These are phyloP conservation scores for Scatophagus argus DNA, from an alignment of 2,113 vertebrate genomes.

Conservation along the genomic window DNA sequence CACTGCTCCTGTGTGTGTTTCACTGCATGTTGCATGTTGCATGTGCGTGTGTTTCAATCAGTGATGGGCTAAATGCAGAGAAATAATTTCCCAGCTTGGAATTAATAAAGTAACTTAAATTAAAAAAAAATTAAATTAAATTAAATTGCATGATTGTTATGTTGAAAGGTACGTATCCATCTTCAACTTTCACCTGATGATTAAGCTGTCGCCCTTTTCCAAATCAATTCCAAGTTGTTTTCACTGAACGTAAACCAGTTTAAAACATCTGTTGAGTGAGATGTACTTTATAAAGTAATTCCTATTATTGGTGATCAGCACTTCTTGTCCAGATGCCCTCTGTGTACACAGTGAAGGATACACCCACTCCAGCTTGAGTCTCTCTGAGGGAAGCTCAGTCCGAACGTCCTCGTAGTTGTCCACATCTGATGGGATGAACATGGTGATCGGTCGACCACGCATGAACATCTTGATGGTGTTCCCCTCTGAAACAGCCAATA, in stretches of 20 bases:
- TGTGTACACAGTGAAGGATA: conserved; percentile 87
- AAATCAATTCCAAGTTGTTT: background rate
- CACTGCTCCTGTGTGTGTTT: too few species aligned
- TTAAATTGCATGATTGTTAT: background rate
- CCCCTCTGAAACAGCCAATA: conserved; percentile 86
- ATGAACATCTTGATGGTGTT: conserved; percentile 99
- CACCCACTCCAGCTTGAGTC: conserved; percentile 98
- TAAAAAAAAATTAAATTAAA: too few species aligned
- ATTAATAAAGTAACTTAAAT: too few species aligned
- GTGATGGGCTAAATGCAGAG: too few species aligned
- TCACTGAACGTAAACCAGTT: background rate
- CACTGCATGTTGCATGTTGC: too few species aligned
- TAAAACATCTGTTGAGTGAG: background rate
- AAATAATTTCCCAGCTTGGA: too few species aligned
- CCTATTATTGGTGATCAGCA: background rate
- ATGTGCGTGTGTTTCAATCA: too few species aligned
- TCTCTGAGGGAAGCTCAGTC: conserved; percentile 93
- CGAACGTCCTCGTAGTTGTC: conserved; percentile 94
- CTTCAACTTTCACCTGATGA: background rate
- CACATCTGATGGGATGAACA: conserved; percentile 97
- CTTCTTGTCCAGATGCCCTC: too few species aligned
- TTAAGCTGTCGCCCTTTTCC: background rate
- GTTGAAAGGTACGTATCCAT: too few species aligned
- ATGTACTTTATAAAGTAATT: too few species aligned
- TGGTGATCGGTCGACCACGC: conserved; percentile 97